Conservation (phyloP, 2,113 vertebrate genomes). For the Proteles cristata region DNA sequence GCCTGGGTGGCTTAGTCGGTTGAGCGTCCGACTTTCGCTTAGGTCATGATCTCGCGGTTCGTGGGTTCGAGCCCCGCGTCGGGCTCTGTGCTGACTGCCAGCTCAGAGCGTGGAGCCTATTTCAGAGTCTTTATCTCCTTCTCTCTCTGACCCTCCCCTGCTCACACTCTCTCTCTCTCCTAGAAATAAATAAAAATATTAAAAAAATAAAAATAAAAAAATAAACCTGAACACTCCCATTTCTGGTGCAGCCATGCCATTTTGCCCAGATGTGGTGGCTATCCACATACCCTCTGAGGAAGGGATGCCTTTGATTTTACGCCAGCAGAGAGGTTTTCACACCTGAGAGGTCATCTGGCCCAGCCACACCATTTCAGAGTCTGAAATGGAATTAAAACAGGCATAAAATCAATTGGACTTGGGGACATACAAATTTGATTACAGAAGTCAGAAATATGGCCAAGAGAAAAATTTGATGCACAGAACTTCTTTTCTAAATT, state of each 20-base stretch:
- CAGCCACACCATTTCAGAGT: neutral
- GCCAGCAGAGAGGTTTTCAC: neutral
- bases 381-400: constrained; percentile 16
- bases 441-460: neutral
- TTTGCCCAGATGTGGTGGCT: neutral
- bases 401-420: neutral
- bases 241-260: neutral
- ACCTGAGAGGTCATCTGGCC: neutral
- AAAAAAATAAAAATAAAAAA: no score
- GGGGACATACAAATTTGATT: neutral
- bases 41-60: no score
- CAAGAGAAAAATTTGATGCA: neutral
- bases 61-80: no score
- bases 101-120: no score
- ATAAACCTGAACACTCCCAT: neutral
- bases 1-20: no score
- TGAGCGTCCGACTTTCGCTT: no score
- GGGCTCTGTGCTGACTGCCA: no score
- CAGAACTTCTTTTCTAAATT: neutral
- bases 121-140: no score
- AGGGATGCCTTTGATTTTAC: neutral
- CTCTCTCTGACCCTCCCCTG: no score
- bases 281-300: neutral
- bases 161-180: no score
- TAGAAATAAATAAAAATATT: no score